Percentiles rank a stretch among this genome's conserved stretches.
These are phyloP conservation scores for Astropecten irregularis DNA, from an alignment of 53 echinoderm and acorn worm genomes.

Conservation along the genomic window DNA sequence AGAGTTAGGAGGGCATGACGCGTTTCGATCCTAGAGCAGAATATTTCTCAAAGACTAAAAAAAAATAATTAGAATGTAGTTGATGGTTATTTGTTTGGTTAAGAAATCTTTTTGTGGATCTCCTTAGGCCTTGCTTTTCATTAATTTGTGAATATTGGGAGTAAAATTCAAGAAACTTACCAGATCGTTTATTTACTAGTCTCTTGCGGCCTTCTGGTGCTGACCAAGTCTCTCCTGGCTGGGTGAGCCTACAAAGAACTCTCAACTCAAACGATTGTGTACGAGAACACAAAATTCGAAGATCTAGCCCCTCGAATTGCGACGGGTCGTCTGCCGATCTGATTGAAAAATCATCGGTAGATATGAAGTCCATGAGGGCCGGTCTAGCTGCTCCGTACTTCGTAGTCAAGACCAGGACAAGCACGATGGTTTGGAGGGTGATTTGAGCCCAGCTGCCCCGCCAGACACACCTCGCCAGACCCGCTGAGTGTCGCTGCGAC, in stretches of 20 bases:
- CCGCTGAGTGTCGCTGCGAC: not conserved
- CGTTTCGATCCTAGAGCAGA: too few species aligned
- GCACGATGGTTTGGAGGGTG: conserved; percentile 16
- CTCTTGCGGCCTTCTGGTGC: conserved; percentile 1
- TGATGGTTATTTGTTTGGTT: too few species aligned
- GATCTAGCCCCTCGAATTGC: not conserved
- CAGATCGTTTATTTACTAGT: conserved; percentile 43
- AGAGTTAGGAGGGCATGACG: too few species aligned
- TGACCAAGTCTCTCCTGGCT: conserved; percentile 12
- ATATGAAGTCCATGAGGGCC: conserved; percentile 26
- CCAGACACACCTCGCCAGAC: not conserved
- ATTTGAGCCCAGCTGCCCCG: conserved; percentile 30
- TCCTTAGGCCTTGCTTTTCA: too few species aligned
- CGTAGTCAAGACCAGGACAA: conserved; percentile 30
- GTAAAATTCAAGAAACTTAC: too few species aligned
- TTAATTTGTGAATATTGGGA: too few species aligned
- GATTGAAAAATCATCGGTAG: not conserved
- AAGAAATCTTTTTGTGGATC: too few species aligned
- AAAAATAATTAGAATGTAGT: too few species aligned
- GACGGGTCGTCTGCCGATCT: not conserved
- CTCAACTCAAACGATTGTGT: conserved; percentile 32
- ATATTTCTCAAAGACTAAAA: too few species aligned
- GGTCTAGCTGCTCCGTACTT: conserved; percentile 25
- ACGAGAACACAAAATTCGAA: conserved; percentile 30
- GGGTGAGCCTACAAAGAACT: conserved; percentile 38